Base-by-base conservation (phyloP, 1,140 invertebrate species). In the Andricus grossulariae region DNA sequence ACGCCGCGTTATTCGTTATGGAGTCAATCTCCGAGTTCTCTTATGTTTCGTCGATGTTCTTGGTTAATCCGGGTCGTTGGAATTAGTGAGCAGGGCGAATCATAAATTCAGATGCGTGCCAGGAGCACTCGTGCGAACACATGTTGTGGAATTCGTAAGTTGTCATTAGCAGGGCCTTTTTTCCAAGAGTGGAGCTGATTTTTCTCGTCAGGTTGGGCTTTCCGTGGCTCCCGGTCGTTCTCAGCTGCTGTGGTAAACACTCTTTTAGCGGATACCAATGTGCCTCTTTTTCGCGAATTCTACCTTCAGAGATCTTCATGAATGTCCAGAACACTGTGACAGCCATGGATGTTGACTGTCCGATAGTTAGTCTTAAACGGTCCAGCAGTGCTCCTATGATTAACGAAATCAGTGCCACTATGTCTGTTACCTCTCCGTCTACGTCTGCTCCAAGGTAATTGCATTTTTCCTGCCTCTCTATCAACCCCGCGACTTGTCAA, bases 341-440 rank as follows among this genome's bases (percentile, higher is more conserved):
- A 88, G 91, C 87, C 88, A 94, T 94, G 93, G 93, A 94, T 90
- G 91, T 94, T 92, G 92, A 94, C 86, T 92, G 91, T 83, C 92
- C 92, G 16, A 91, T 93, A 80, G 91, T 94, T 77, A 93, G 93
- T 73, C 90, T 97, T 45, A 97, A 97, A 91, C 92, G 96, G 85
- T 96, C 95, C 77, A 95, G 94, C 84, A 97, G 96, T 92, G 96
- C 96, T 80, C 96, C 96, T 77, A 96, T 96, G 93, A 96, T 96
- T 83, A 95, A 96, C 88, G 93, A 95, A 86, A 92, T 93, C 54
- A 92, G 88, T 86, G 86, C 90, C 79, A 91, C 90, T 73, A 91
- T 90, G 89, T 90, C 90, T 75, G 82, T 91, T 21, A 89, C 88
- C 54, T 89, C 90, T 45, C 87, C 91, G 49, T 88, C 91, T n/a